Evolutionary conservation across 1,140 invertebrate species (phyloP), one percentile per base, ranked within the genome.

Genomic region (Oryctes rhinoceros): DNA sequence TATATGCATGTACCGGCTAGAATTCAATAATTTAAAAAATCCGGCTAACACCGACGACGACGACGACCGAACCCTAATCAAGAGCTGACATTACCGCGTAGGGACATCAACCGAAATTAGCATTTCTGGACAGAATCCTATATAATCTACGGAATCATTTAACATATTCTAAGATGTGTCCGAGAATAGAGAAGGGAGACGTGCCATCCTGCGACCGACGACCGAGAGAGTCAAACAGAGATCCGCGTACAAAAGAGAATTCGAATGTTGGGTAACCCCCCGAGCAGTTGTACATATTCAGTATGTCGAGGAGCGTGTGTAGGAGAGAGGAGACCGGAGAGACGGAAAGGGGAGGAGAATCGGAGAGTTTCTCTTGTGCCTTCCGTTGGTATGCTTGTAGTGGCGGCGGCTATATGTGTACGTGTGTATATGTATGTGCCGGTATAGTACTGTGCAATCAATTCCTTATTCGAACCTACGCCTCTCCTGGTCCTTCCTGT

Each of bases 391-490:
- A 71, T 71, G 65, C 65, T 37, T 71, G 65, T 71, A 37, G 65
- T 71, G 15, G 65, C 65, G 24, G 53, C 53, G 11, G 11, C 49
- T 53, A 53, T 53, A 53, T n/a, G 49, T 59, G 15, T 59, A 24
- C 35, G 24, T 35, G 18, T 67, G 30, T 10, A 13, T 67, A 24
- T 67, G 20, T 71, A 71, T 71, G 65, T 71, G 65, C 65, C 65
- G 35, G 65, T 71, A 71, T 49, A 76, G 75, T 76, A 49, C 75
- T 76, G 75, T 76, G 75, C 83, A 85, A 84, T 85, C 84, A 85
- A 85, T 84, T 84, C 82, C 84, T 85, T 84, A 84, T 84, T 83
- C 84, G 84, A 82, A 81, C 82, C 47, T 49, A 78, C 39, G 48
- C 53, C 77, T 59, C 30, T 78, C 24, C 77, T 78, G 75, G 18